phyloP scores from a whole-genome alignment of 2,113 vertebrate genomes.

The Aptenodytes patagonicus region DNA sequence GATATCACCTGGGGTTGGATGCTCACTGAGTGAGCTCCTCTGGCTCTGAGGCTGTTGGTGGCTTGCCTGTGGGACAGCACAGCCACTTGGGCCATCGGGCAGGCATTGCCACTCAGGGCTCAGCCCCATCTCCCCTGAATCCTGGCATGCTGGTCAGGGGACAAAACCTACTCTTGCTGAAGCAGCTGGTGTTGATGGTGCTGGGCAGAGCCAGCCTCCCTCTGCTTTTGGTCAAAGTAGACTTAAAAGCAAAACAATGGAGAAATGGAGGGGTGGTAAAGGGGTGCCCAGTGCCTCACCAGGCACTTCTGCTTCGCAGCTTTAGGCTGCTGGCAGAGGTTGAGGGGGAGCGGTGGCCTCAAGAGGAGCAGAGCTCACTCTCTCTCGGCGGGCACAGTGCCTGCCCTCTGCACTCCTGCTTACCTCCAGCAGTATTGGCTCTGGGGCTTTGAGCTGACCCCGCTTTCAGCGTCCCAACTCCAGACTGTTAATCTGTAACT shows the following conservation, averaged over 20 bases:
- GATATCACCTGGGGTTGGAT: background rate
- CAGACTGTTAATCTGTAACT: constrained; percentile 88
- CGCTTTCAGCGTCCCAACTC: constrained; percentile 44
- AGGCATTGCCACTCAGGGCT: background rate
- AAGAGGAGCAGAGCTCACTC: background rate
- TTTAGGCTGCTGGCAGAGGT: background rate
- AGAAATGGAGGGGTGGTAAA: background rate
- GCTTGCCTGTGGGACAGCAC: background rate
- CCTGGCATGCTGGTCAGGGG: background rate
- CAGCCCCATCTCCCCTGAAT: background rate
- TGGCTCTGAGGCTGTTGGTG: background rate
- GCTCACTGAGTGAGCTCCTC: background rate
- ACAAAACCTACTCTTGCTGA: background rate
- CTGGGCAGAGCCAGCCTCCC: background rate
- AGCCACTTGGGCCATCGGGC: background rate
- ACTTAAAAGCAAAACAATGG: background rate
- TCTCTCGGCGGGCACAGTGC: background rate
- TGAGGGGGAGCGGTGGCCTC: background rate
- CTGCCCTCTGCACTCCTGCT: background rate
- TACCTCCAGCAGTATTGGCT: constrained; percentile 23
- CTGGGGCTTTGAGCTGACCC: background rate
- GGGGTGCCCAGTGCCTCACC: background rate
- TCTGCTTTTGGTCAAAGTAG: background rate
- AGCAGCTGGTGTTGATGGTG: background rate
- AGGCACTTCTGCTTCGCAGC: background rate